Base-by-base conservation (phyloP, 30 jellyfish, hydroid and myxozoan genomes). In the Hydractinia symbiolongicarpus region DNA sequence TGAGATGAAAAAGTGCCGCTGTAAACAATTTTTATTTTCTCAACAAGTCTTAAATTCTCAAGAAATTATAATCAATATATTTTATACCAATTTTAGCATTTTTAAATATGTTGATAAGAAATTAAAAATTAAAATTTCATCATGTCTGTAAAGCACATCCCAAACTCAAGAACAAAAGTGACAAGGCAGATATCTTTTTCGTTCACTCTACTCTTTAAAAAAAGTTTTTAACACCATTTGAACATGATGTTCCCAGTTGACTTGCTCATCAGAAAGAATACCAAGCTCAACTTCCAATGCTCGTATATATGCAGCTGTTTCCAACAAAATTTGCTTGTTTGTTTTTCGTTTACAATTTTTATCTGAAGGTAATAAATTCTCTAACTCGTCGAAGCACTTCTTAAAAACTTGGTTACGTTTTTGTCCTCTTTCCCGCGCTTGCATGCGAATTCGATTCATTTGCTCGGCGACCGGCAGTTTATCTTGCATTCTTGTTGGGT, bases 251-350 rank as follows among this genome's bases (percentile, higher is more conserved):
- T 71, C 80, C 80, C 80, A 71, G 51, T 50, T 19, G 66, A 71
- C 56, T 5, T 50, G 15, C 54, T 72, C 30, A 51, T 82, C 93
- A 57, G 82, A 83, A 5, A 66, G 50, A 10, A 78, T 68, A 49
- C 83, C 83, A 40, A 77, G 77, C 54, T 83, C 89, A 15, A 78
- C 93, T 73, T 88, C 96, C 64, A 78, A 51, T 21, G 92, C 79
- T 79, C 85, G 50, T 4, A 89, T 84, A 60, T 89, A 89, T 17
- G 93, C 91, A 4, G 84, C 89, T 8, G 95, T 78, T 40, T 89
- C 96, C 9, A 76, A 88, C 78, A 89, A 60, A 30, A 89, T 89
- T 19, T 61, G 76, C 58, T 86, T 88, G 77, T 86, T 87, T 53
- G 93, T 86, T 20, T 77, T 62, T 73, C 75, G 81, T 58, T 30